Conservation (phyloP, 2,113 vertebrate species). For the Dissostichus mawsoni region DNA sequence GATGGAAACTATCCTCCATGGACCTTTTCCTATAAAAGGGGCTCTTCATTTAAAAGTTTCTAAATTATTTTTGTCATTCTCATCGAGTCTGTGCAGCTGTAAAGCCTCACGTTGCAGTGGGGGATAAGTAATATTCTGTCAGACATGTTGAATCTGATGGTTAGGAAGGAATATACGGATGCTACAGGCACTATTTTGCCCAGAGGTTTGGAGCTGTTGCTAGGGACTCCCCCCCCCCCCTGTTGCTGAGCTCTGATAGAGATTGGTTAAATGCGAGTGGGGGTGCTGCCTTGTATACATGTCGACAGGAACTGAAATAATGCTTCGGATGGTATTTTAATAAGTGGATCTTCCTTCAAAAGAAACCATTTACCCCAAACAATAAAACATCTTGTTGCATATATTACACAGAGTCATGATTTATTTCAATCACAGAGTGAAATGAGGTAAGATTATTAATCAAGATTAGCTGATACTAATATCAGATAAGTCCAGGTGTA, state of each 20-base stretch:
- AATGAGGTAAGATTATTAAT: conserved; percentile 78
- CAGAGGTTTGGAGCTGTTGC: conserved; percentile 65
- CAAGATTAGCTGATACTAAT: conserved; percentile 73
- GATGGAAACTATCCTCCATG: conserved; percentile 39
- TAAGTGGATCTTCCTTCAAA: conserved; percentile 62
- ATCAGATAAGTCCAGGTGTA: conserved; percentile 71
- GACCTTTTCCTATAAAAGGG: conserved; percentile 59
- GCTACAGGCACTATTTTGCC: conserved; percentile 25
- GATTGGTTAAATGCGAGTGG: conserved; percentile 37
- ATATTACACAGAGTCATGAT: conserved; percentile 56
- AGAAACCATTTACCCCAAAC: conserved; percentile 73
- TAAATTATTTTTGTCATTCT: conserved; percentile 16
- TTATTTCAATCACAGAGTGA: conserved; percentile 69
- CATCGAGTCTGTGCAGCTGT: not conserved
- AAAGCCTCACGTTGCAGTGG: not conserved
- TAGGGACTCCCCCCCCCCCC: conserved; percentile 23
- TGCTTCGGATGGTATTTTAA: conserved; percentile 59
- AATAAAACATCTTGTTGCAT: conserved; percentile 56
- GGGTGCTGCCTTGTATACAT: conserved; percentile 26
- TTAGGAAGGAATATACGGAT: conserved; percentile 27
- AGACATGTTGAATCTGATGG: conserved; percentile 23
- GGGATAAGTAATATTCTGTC: conserved; percentile 6
- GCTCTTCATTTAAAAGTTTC: conserved; percentile 56
- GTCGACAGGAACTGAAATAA: conserved; percentile 45
- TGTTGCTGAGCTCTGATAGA: conserved; percentile 10